Percentiles rank a stretch among this genome's conserved stretches.
These are phyloP conservation scores for Bombus cullumanus DNA, from an alignment of 1,140 invertebrate species.

Conservation along the genomic window DNA sequence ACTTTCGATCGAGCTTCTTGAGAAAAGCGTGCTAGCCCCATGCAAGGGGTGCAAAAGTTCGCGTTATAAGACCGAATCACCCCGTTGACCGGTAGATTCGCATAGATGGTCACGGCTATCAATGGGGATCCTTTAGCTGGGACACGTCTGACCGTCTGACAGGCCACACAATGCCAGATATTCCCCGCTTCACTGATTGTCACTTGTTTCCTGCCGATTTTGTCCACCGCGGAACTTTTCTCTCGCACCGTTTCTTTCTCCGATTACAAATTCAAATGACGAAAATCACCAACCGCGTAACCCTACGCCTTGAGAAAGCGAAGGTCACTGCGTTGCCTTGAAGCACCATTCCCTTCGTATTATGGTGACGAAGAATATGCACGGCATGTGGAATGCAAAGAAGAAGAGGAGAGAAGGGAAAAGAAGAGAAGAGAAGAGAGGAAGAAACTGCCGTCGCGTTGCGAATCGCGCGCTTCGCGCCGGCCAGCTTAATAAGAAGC, in stretches of 20 bases:
- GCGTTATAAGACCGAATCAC: slow-evolving; percentile 25
- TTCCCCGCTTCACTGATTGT: slow-evolving; percentile 77
- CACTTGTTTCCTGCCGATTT: slow-evolving; percentile 78
- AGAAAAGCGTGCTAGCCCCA: not conserved
- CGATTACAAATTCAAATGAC: slow-evolving; percentile 75
- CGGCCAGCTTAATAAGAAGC: slow-evolving; percentile 54
- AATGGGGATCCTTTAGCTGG: slow-evolving; percentile 61
- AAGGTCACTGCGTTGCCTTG: slow-evolving; percentile 28
- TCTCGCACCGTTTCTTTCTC: slow-evolving; percentile 53
- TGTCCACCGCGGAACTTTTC: slow-evolving; percentile 21
- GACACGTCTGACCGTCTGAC: slow-evolving; percentile 66
- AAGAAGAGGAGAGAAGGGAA: too few species aligned
- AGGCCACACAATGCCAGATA: slow-evolving; percentile 73
- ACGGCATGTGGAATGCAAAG: not conserved
- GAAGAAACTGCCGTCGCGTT: slow-evolving; percentile 14
- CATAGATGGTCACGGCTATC: slow-evolving; percentile 63
- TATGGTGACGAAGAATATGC: not conserved
- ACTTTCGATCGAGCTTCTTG: not conserved
- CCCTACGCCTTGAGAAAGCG: slow-evolving; percentile 81
- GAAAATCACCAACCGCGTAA: slow-evolving; percentile 75
- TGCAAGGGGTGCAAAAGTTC: slow-evolving; percentile 27
- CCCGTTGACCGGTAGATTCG: slow-evolving; percentile 69
- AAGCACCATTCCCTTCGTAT: not conserved
- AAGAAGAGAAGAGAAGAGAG: not conserved
- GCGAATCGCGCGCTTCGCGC: slow-evolving; percentile 32